Conservation (phyloP, 2,113 vertebrate species). For the Cairina moschata region DNA sequence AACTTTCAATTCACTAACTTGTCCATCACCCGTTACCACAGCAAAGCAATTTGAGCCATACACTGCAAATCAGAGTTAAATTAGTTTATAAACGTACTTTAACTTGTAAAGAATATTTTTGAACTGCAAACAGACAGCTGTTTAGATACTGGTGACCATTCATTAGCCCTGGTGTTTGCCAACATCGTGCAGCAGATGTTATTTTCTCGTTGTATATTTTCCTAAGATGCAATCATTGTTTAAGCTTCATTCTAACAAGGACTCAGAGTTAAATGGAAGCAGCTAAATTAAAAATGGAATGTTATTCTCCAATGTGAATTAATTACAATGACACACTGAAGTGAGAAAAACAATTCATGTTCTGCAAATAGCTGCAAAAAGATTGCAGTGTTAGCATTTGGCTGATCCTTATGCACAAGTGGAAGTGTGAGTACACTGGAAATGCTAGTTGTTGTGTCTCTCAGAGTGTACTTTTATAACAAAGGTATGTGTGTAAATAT, state of each 20-base stretch:
- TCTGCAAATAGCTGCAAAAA: constrained; percentile 32
- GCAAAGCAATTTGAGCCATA: background rate
- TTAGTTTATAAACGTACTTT: constrained; percentile 13
- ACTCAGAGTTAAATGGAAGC: constrained; percentile 45
- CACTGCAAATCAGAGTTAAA: constrained; percentile 30
- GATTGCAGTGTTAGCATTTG: background rate
- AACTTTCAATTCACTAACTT: background rate
- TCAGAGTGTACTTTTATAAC: background rate
- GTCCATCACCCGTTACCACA: background rate
- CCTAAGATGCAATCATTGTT: constrained; percentile 54
- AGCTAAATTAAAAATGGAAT: constrained; percentile 60
- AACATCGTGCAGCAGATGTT: constrained; percentile 53
- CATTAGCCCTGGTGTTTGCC: constrained; percentile 37
- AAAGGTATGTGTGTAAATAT: background rate
- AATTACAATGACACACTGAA: constrained; percentile 44
- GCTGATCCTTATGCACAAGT: constrained; percentile 1
- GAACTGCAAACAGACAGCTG: constrained; percentile 53
- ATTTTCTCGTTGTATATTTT: constrained; percentile 53
- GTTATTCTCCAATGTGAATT: background rate
- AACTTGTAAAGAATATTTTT: constrained; percentile 19
- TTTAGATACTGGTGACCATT: constrained; percentile 10
- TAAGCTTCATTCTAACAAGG: constrained; percentile 45
- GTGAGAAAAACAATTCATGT: constrained; percentile 8
- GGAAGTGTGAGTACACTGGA: background rate
- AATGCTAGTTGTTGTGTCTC: background rate